A percentile compares a stretch with the other conserved stretches of the same genome.
Evolutionary conservation across 2,797 vertebrate species (phyloP).

Genomic region (Hydrophis major): DNA sequence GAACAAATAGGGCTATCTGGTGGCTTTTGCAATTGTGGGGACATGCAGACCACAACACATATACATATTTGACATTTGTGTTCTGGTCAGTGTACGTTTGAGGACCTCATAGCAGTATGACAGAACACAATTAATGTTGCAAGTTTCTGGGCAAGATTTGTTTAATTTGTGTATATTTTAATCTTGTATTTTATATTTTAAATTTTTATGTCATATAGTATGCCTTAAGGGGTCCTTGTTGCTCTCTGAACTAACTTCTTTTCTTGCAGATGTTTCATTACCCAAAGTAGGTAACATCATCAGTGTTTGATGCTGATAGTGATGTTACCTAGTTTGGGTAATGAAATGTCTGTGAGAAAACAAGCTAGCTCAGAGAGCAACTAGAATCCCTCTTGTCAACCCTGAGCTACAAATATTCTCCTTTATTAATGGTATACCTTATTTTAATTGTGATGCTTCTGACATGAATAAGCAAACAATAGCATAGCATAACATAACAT

Average conservation of each 20-base stretch:
- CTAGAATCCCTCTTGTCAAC: too few species aligned
- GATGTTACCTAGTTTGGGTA: too few species aligned
- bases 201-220: neutral
- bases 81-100: neutral
- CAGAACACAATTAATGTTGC: neutral
- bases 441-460: neutral
- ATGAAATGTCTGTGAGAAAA: too few species aligned
- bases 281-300: too few species aligned
- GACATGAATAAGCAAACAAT: neutral
- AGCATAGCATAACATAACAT: too few species aligned
- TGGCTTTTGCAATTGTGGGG: neutral
- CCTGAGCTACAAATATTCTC: too few species aligned
- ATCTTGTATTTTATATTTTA: neutral
- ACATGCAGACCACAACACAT: neutral
- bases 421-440: neutral
- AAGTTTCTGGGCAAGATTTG: neutral
- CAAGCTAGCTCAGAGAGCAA: too few species aligned
- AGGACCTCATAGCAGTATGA: neutral
- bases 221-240: too few species aligned
- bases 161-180: neutral
- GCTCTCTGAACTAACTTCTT: too few species aligned
- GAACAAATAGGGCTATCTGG: neutral
- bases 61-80: neutral
- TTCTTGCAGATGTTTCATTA: too few species aligned
- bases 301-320: too few species aligned